Evolutionary conservation across 35 echinoderm and acorn worm species (phyloP), one percentile per base, ranked within the genome.

Genomic region (Chiridota heheva): DNA sequence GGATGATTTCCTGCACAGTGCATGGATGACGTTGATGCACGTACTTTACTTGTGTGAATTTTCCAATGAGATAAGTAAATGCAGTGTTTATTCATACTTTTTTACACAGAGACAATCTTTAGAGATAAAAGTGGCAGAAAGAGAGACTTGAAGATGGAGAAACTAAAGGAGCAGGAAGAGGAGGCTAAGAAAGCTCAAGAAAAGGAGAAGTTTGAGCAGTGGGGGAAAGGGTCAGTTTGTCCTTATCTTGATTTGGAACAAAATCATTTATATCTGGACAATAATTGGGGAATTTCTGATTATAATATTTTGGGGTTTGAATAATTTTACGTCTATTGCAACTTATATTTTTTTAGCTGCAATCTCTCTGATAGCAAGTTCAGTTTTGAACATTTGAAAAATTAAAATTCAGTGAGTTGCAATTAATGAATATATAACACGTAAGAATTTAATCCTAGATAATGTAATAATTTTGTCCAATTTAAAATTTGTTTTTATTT

Each of bases 151-250:
- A 81, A 88, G 13, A 47, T 58, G 46, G 95, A 98, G 58, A 88
- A 86, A 36, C 42, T 70, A 27, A 62, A 87, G 36, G 62, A 92
- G 39, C 34, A 60, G 44, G 89, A 92, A 70, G 89, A 91, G 31
- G 74, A 86, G 32, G 81, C 72, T 1, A 88, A 86, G 70, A 84
- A 98, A 75, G 81, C 81, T 15, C 77, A 86, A 41, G 89, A 87
- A 26, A 61, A 60, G 40, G 81, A 91, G 44, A 84, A 92, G 60
- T 98, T 91, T 39, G 36, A 76, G 80, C 73, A 98, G 42, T 98
- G 95, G 95, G 95, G 95, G 1, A 91, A 91, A 92, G 95, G 95
- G 95, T 98, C 63, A 80, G 95, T 61, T 10, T 13, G 1, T 63
- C 3, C 30, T 8, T 10, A 13, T 10, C 60, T 63, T 13, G 7